Evolutionary conservation across 1,140 invertebrate genomes (phyloP).

Genomic region (Pectinophora gossypiella): DNA sequence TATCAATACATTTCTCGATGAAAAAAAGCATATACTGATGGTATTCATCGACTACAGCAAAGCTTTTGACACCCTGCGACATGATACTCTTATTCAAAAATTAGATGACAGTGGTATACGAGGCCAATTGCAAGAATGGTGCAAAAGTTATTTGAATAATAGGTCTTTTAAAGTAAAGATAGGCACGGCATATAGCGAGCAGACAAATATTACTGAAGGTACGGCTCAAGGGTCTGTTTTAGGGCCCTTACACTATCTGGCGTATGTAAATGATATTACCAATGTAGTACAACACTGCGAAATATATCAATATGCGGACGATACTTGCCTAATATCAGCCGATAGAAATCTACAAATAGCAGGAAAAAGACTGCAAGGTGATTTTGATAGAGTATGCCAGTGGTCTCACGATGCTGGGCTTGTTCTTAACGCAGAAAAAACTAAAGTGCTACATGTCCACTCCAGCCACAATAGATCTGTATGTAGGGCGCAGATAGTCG

Average conservation of each 20-base stretch:
- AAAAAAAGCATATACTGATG: too few relatives aligned
- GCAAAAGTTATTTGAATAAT: not conserved
- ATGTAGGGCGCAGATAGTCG: too few relatives aligned
- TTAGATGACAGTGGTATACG: not conserved
- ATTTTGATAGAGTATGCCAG: not conserved
- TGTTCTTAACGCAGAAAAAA: too few relatives aligned
- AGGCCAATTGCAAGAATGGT: not conserved
- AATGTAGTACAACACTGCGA: not conserved
- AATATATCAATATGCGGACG: not conserved
- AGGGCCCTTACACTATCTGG: not conserved
- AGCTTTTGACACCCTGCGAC: too few relatives aligned
- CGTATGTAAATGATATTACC: not conserved
- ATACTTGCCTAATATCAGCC: not conserved
- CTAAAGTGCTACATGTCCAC: too few relatives aligned
- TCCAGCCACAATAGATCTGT: too few relatives aligned
- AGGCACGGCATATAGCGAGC: not conserved
- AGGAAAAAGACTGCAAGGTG: not conserved
- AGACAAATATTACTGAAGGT: not conserved
- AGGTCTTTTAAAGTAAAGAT: not conserved
- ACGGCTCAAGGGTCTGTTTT: not conserved
- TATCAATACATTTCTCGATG: too few relatives aligned
- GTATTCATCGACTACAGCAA: too few relatives aligned
- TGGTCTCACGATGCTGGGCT: too few relatives aligned
- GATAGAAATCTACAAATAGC: not conserved
- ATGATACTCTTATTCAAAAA: not conserved